These are phyloP conservation scores for Mus spretus DNA, from an alignment of 2,797 vertebrate species.

Conservation along the genomic window DNA sequence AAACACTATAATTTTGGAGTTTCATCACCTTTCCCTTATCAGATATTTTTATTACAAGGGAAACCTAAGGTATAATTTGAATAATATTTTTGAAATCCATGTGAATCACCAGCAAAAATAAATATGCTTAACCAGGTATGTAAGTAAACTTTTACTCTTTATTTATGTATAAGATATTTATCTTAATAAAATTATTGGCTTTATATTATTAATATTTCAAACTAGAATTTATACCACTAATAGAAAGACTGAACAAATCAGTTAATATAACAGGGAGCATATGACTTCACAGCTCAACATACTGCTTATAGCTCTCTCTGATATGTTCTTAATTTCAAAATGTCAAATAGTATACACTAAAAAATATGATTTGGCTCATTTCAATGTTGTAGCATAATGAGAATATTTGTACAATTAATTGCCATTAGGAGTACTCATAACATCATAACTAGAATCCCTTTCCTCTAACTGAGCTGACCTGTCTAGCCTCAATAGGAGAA, in stretches of 20 bases:
- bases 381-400: neutral
- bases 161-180: neutral
- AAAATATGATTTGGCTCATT: neutral
- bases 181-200: constrained; percentile 11
- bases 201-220: neutral
- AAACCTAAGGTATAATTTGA: neutral
- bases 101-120: neutral
- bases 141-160: neutral
- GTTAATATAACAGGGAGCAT: neutral
- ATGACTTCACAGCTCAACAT: constrained; percentile 57
- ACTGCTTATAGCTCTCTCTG: neutral
- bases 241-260: neutral
- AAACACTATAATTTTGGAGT: neutral
- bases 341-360: constrained; percentile 9
- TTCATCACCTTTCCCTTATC: constrained; percentile 9
- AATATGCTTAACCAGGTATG: neutral
- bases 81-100: neutral
- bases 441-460: neutral
- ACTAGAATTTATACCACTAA: constrained; percentile 23
- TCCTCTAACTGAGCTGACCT: neutral
- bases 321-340: constrained; percentile 41
- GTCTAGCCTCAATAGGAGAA: neutral
- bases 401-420: neutral
- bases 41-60: neutral
- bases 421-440: neutral